phyloP scores from a whole-genome alignment of 2,797 vertebrate species.

The Nothura maculosa region DNA sequence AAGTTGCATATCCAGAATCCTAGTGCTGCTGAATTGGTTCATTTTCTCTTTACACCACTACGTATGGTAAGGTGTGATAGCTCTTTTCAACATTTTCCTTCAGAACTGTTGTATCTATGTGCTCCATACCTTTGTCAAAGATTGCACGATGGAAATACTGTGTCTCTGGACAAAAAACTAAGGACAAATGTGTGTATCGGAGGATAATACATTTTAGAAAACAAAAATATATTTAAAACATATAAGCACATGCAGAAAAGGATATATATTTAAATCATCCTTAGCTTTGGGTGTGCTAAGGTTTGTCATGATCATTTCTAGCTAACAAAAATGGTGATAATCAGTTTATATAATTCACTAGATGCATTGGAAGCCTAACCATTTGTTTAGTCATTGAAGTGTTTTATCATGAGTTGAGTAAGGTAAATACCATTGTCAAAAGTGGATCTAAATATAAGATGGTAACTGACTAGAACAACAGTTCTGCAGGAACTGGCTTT shows the following conservation, averaged over 20 bases:
- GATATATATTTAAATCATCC: background rate
- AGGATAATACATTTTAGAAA: background rate
- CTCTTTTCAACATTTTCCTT: background rate
- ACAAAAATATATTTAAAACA: too few species aligned
- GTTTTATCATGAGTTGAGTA: background rate
- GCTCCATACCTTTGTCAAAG: background rate
- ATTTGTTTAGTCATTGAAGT: background rate
- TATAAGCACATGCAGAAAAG: too few species aligned
- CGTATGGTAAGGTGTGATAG: conserved; percentile 87
- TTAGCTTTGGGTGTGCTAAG: background rate
- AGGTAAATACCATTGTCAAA: background rate
- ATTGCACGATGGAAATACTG: background rate
- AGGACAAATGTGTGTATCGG: background rate
- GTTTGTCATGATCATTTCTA: background rate
- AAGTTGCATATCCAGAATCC: conserved; percentile 96
- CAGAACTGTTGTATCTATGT: background rate
- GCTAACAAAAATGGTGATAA: background rate
- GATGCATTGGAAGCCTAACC: background rate
- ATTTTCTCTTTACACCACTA: conserved; percentile 94
- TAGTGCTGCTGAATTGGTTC: conserved; percentile 92
- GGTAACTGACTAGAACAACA: background rate
- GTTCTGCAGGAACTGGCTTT: background rate
- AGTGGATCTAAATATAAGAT: background rate
- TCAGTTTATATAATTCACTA: background rate
- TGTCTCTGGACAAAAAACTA: background rate